Conservation (phyloP, 2,888 invertebrate species). For the Notodonta dromedarius region DNA sequence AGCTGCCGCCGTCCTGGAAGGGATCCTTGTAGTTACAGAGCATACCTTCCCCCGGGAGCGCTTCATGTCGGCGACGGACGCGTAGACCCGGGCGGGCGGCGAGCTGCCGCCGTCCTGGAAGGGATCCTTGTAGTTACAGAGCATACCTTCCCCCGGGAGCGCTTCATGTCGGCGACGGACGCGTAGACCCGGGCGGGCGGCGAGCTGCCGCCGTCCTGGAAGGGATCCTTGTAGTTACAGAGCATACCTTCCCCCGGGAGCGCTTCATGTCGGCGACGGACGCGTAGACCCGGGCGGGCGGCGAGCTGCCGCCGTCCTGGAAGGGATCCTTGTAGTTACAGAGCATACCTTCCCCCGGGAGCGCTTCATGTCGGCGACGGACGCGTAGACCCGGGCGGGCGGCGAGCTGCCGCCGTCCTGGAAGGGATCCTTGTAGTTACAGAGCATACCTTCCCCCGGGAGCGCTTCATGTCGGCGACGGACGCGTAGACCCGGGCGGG, state of each 20-base stretch:
- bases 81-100: constrained; percentile 91
- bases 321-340: too few relatives aligned
- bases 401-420: constrained; percentile 85
- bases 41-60: constrained; percentile 90
- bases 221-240: too few relatives aligned
- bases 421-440: too few relatives aligned
- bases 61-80: constrained; percentile 98
- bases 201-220: constrained; percentile 84
- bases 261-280: constrained; percentile 98
- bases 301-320: constrained; percentile 84
- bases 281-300: constrained; percentile 91
- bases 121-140: too few relatives aligned
- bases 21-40: too few relatives aligned
- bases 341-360: constrained; percentile 90
- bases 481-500: constrained; percentile 93
- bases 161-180: constrained; percentile 98
- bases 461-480: constrained; percentile 97
- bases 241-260: constrained; percentile 89
- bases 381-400: constrained; percentile 92
- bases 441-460: constrained; percentile 90
- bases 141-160: constrained; percentile 90
- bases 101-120: constrained; percentile 86
- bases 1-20: constrained; percentile 85
- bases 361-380: constrained; percentile 98
- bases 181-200: constrained; percentile 92